Percentiles rank a stretch among this genome's conserved stretches.
These are phyloP conservation scores for Campaea margaritaria DNA, from an alignment of 2,888 invertebrate genomes.

Conservation along the genomic window DNA sequence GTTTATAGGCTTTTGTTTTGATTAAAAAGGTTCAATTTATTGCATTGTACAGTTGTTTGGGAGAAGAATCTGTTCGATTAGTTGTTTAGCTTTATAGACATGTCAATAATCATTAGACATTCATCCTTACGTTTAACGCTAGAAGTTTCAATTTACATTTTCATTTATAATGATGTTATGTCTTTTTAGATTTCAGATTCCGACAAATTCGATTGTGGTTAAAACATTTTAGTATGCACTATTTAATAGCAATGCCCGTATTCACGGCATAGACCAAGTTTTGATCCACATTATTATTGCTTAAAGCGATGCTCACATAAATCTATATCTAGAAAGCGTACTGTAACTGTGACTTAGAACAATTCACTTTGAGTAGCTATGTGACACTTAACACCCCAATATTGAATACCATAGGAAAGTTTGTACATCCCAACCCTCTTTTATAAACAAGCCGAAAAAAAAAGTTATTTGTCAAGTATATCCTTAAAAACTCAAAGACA, in stretches of 20 bases:
- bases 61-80: too few relatives aligned
- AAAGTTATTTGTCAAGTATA: conserved; percentile 83
- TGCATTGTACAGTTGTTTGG: background rate
- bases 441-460: conserved; percentile 71
- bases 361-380: conserved; percentile 14
- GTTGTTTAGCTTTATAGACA: too few relatives aligned
- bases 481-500: conserved; percentile 53
- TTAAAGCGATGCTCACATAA: conserved; percentile 14
- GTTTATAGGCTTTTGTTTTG: conserved; percentile 34
- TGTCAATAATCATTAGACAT: background rate
- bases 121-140: background rate
- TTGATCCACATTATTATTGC: too few relatives aligned
- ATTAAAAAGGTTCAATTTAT: conserved; percentile 26
- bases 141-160: too few relatives aligned
- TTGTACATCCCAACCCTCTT: conserved; percentile 31
- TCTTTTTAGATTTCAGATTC: too few relatives aligned
- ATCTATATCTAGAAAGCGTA: background rate
- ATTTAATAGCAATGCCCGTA: background rate
- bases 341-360: background rate
- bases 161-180: too few relatives aligned
- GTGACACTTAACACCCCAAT: conserved; percentile 25
- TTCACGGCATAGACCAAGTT: too few relatives aligned
- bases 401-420: conserved; percentile 22
- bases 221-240: too few relatives aligned
- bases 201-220: too few relatives aligned